Conservation (phyloP, 1,140 invertebrate genomes). For the Anoplophora glabripennis region DNA sequence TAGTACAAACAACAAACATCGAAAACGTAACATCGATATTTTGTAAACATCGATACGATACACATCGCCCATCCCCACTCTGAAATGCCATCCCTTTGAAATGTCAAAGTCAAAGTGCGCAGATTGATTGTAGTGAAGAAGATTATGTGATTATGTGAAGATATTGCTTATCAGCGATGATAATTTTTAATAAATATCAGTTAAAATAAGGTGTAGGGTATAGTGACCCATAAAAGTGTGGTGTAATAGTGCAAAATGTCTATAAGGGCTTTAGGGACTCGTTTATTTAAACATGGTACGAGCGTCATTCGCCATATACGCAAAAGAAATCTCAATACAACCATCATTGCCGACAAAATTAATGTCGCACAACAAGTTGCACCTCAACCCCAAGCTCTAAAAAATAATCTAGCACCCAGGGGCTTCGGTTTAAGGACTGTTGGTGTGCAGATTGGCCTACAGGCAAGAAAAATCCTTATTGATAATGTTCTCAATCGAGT, state of each 20-base stretch:
- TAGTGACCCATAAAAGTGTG: no score
- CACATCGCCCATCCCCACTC: no score
- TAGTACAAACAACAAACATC: no score
- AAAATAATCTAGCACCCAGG: conserved; percentile 36
- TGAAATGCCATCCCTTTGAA: no score
- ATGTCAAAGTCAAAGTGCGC: no score
- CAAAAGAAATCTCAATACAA: conserved; percentile 38
- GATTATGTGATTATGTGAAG: no score
- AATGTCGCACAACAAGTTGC: conserved; percentile 40
- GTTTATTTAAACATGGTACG: conserved; percentile 47
- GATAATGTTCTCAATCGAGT: conserved; percentile 68
- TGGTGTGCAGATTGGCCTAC: conserved; percentile 55
- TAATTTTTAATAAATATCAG: no score
- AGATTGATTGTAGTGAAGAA: no score
- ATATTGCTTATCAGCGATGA: no score
- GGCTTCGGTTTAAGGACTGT: conserved; percentile 49
- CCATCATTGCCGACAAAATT: conserved; percentile 42
- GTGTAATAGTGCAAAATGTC: conserved; percentile 40
- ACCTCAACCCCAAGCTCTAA: conserved; percentile 35
- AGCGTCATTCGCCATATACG: conserved; percentile 35
- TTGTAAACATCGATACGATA: no score
- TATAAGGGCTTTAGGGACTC: conserved; percentile 39
- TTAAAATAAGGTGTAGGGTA: no score
- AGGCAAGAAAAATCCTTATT: conserved; percentile 63
- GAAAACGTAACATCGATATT: no score